Base-by-base conservation (phyloP, 2,888 invertebrate genomes). In the Monopis laevigella region DNA sequence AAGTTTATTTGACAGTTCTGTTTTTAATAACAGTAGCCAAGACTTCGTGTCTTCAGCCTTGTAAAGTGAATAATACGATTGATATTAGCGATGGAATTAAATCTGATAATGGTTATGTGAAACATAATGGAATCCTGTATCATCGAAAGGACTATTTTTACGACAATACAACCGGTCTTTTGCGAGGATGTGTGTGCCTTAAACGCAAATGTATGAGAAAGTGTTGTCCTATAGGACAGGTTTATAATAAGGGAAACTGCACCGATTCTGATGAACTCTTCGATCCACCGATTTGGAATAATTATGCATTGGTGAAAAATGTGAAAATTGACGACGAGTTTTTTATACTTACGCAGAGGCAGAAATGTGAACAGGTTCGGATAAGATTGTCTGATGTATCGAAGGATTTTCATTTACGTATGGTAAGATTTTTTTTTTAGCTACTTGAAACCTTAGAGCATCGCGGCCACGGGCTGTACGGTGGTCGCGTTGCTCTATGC, bases 161-260 rank as follows among this genome's bases (percentile, higher is more conserved):
- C 2, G 59, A 63, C 12, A 49, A 50, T 4, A 45, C 43, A 0
- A 58, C 50, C 0, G 47, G 54, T 2, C 34, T 39, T 2, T 45
- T 58, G 29, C 49, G 57, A 43, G 65, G 60, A 1, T 71, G 68
- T 48, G 36, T 62, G 2, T 66, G 65, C 40, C 45, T 44, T 7
- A 63, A 65, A 26, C 48, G 57, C 28, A 44, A 27, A 1, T 73
- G 67, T 44, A 35, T 62, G 0, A 44, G 54, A 3, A 75, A 73
- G 45, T 75, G 75, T 29, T 75, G 75, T 40, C 63, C 61, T 0
- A 43, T 51, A 1, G 71, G 69, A 0, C 46, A 47, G n/a, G 63
- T 51, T 0, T 62, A 60, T 32, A 14, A 58, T 7, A n/a, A 4
- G 1, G 8, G 3, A 0, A n/a, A 0, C 0, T 75, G 75, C 50